Evolutionary conservation across 1,140 invertebrate genomes (phyloP).

Genomic region (Zophobas atratus): DNA sequence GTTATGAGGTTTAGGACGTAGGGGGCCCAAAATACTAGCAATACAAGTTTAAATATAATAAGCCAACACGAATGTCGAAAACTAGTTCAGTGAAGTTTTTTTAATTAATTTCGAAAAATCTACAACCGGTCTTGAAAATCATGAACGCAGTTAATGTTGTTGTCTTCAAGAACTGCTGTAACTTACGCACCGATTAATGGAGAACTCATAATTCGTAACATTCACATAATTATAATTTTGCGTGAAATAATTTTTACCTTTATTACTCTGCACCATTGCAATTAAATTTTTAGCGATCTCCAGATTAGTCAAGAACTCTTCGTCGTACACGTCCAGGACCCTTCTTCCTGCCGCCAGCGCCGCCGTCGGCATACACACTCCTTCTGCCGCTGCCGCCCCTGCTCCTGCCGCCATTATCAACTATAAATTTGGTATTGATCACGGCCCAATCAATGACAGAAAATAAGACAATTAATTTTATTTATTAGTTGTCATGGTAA

Average conservation of each 20-base stretch:
- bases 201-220: not conserved
- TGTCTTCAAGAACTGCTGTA: too few relatives aligned
- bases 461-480: constrained; percentile 28
- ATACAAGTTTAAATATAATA: too few relatives aligned
- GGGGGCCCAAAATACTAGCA: too few relatives aligned
- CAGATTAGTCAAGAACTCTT: constrained; percentile 66
- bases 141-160: too few relatives aligned
- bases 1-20: too few relatives aligned
- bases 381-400: not conserved
- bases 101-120: too few relatives aligned
- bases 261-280: constrained; percentile 59
- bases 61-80: too few relatives aligned
- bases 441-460: constrained; percentile 24
- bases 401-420: constrained; percentile 15
- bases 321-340: constrained; percentile 63
- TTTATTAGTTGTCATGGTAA: constrained; percentile 17
- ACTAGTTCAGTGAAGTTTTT: too few relatives aligned
- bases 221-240: not conserved
- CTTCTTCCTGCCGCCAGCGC: not conserved
- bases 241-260: constrained; percentile 55
- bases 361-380: too few relatives aligned
- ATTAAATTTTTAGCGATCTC: constrained; percentile 65
- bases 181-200: not conserved
- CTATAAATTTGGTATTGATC: constrained; percentile 21
- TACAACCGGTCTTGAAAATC: too few relatives aligned